Evolutionary conservation across 2,113 vertebrate species (phyloP).

Genomic region (Neotoma lepida): DNA sequence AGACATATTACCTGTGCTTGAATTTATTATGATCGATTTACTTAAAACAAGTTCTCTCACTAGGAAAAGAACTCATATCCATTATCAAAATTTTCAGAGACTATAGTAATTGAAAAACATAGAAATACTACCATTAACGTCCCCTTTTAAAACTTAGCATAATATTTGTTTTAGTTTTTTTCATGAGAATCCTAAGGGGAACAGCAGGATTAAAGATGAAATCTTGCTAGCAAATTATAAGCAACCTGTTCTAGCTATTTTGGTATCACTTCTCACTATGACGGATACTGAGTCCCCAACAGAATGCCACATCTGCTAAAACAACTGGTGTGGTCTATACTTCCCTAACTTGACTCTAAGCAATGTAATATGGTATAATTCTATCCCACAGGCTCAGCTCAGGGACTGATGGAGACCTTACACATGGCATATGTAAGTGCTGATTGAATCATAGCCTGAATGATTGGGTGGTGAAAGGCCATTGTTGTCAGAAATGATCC

Average conservation of each 20-base stretch:
- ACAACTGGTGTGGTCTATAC: background rate
- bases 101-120: slow-evolving; percentile 11
- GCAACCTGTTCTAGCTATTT: background rate
- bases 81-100: slow-evolving; percentile 35
- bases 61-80: background rate
- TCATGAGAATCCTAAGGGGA: slow-evolving; percentile 1
- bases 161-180: slow-evolving; percentile 43
- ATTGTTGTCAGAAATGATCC: background rate
- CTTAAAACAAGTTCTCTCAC: slow-evolving; percentile 1
- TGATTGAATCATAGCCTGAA: background rate
- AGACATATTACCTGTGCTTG: background rate
- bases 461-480: background rate
- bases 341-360: background rate
- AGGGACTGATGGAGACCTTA: background rate
- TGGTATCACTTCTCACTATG: background rate
- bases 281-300: background rate
- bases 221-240: slow-evolving; percentile 19
- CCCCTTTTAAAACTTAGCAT: background rate
- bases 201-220: background rate
- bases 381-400: background rate
- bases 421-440: background rate
- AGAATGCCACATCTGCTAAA: background rate
- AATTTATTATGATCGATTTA: slow-evolving; percentile 2
- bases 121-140: background rate
- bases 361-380: background rate